Conservation (phyloP, 2,113 vertebrate species). For the Melanotaenia duboulayi region DNA sequence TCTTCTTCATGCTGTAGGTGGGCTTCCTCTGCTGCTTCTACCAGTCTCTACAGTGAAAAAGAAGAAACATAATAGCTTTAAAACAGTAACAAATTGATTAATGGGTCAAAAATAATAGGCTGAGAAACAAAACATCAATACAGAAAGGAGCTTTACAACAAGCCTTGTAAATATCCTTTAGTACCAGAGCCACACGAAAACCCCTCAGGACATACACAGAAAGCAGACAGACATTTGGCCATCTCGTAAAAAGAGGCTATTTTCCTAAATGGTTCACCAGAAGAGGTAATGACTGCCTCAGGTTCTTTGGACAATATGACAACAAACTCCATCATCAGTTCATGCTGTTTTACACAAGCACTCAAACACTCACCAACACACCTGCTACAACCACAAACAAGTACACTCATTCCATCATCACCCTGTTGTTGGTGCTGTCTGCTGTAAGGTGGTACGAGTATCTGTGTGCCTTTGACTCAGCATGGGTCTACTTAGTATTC, state of each 20-base stretch:
- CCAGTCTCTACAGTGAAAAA: slow-evolving; percentile 86
- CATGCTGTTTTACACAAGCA: slow-evolving; percentile 49
- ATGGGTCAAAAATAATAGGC: slow-evolving; percentile 23
- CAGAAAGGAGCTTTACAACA: slow-evolving; percentile 24
- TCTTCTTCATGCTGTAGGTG: slow-evolving; percentile 96
- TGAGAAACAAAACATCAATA: slow-evolving; percentile 9
- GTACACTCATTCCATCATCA: slow-evolving; percentile 44
- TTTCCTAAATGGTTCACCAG: slow-evolving; percentile 70
- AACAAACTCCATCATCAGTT: slow-evolving; percentile 58
- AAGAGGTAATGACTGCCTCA: slow-evolving; percentile 66
- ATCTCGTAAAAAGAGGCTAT: slow-evolving; percentile 58
- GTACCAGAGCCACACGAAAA: slow-evolving; percentile 22
- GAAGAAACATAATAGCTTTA: neutral
- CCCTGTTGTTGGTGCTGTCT: slow-evolving; percentile 54
- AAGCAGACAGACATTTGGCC: slow-evolving; percentile 48
- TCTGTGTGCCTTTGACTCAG: slow-evolving; percentile 27
- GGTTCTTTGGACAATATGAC: slow-evolving; percentile 57
- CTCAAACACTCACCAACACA: slow-evolving; percentile 7
- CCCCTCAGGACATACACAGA: slow-evolving; percentile 19
- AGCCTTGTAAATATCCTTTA: slow-evolving; percentile 23
- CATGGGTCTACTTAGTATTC: no score
- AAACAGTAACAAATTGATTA: slow-evolving; percentile 24
- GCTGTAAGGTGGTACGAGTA: slow-evolving; percentile 33
- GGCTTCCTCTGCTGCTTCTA: slow-evolving; percentile 96
- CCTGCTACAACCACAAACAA: slow-evolving; percentile 6